phyloP scores from a whole-genome alignment of 2,888 invertebrate genomes.

The Steinernema carpocapsae region DNA sequence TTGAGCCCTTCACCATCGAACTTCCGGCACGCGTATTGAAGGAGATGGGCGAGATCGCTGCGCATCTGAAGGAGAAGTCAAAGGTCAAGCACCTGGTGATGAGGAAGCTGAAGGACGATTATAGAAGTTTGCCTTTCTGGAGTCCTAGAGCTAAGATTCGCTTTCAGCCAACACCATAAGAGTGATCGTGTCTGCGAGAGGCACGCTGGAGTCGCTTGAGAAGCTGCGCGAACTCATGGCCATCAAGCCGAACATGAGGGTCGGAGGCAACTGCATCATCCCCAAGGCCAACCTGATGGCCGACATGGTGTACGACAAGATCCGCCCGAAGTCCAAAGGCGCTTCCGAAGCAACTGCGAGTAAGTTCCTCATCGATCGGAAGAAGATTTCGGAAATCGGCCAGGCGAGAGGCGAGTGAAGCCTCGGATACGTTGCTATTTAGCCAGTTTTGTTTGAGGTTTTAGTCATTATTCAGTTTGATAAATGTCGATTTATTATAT shows the following conservation, averaged over 20 bases:
- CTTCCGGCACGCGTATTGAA: not conserved
- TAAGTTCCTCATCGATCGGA: too few species aligned
- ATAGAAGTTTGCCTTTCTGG: not conserved
- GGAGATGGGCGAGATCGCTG: not conserved
- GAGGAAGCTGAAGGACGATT: constrained; percentile 13
- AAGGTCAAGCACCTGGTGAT: constrained; percentile 2
- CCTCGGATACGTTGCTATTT: too few species aligned
- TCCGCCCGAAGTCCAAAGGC: not conserved
- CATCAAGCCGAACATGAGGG: constrained; percentile 2
- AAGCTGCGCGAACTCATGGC: constrained; percentile 11
- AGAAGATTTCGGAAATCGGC: too few species aligned
- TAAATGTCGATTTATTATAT: not conserved
- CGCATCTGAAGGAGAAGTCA: not conserved
- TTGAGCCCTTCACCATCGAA: constrained; percentile 16
- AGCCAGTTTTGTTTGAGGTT: too few species aligned
- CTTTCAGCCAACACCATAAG: not conserved
- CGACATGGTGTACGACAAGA: constrained; percentile 25
- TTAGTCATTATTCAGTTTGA: too few species aligned
- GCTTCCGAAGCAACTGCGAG: too few species aligned
- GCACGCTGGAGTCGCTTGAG: not conserved
- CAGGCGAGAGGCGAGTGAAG: too few species aligned
- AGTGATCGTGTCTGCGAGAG: not conserved
- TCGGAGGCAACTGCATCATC: constrained; percentile 13
- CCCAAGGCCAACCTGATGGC: constrained; percentile 24
- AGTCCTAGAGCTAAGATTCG: not conserved